phyloP scores from a whole-genome alignment of 2,797 vertebrate species.

The Tokudaia tokunoshimensis region DNA sequence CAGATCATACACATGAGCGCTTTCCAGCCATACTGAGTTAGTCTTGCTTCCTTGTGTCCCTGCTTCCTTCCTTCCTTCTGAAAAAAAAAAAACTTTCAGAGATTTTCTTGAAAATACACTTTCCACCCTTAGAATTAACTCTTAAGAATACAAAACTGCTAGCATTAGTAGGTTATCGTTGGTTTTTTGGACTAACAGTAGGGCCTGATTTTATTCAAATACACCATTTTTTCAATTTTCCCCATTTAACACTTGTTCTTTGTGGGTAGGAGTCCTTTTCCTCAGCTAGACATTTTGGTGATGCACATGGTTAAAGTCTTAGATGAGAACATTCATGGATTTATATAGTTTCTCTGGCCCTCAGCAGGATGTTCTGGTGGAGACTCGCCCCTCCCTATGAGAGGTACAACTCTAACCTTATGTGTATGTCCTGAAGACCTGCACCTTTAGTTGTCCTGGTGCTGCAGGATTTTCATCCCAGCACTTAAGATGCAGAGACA shows the following conservation, averaged over 20 bases:
- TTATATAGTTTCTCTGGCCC: not conserved
- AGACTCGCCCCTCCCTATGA: not conserved
- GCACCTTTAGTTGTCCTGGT: not conserved
- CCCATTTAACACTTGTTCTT: conserved; percentile 4
- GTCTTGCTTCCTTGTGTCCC: not conserved
- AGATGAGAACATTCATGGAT: not conserved
- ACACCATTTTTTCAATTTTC: not conserved
- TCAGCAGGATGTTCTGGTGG: not conserved
- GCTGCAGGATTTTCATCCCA: not conserved
- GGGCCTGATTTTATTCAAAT: not conserved
- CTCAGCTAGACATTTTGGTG: not conserved
- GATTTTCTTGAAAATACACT: conserved; percentile 7
- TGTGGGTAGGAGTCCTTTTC: not conserved
- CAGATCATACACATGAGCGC: not conserved
- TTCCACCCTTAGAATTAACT: not conserved
- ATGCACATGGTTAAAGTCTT: not conserved
- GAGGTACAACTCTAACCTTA: not conserved
- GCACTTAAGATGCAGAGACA: not conserved
- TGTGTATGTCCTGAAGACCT: not conserved
- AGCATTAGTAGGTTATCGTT: not conserved
- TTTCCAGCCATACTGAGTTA: not conserved
- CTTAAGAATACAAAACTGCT: not conserved
- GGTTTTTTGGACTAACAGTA: not conserved
- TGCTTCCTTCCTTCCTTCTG: conserved; percentile 4
- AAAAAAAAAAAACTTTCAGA: not conserved